Evolutionary conservation across 1,140 invertebrate species (phyloP), one percentile per base, ranked within the genome.

Genomic region (Antheraea mylitta): DNA sequence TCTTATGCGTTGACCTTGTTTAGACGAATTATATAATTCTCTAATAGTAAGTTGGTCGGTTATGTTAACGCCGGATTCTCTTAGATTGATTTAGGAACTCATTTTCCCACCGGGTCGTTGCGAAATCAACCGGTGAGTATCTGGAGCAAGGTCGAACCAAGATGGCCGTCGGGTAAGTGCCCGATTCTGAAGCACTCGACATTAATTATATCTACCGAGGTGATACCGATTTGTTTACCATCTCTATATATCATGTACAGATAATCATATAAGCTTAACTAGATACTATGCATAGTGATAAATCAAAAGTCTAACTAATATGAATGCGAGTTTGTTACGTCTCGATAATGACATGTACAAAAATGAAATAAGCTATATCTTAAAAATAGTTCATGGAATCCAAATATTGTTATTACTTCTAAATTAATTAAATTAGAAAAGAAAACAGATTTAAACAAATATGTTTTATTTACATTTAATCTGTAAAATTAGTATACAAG

Each of bases 81-180:
- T 6, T 53, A 53, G 45, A 53, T 53, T 13, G 45, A 53, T 53
- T 30, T 30, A 63, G 61, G 61, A 63, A 63, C 61, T 81, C 45
- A 83, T 83, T 87, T 88, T 87, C 86, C 80, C 86, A 89, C 82
- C 74, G 63, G 38, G 45, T 53, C 61, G 70, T 89, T 87, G 79
- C 83, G 78, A 87, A 86, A 86, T 71, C 68, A 81, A 81, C 80
- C 78, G 80, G 78, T 79, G 77, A 68, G 72, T 87, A 85, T 80
- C 76, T 89, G 80, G 86, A 89, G 84, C 85, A 89, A 87, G 86
- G 86, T 89, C 82, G 77, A 58, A 30, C 64, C 70, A 82, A 81
- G 80, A 85, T 85, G 81, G 83, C 86, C 78, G 83, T 72, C 82
- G 61, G 16, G 19, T 37, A 63, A 63, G 61, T 37, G 61, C 61